These are phyloP conservation scores for Steinernema feltiae DNA, from an alignment of 1,140 invertebrate genomes.

Conservation along the genomic window DNA sequence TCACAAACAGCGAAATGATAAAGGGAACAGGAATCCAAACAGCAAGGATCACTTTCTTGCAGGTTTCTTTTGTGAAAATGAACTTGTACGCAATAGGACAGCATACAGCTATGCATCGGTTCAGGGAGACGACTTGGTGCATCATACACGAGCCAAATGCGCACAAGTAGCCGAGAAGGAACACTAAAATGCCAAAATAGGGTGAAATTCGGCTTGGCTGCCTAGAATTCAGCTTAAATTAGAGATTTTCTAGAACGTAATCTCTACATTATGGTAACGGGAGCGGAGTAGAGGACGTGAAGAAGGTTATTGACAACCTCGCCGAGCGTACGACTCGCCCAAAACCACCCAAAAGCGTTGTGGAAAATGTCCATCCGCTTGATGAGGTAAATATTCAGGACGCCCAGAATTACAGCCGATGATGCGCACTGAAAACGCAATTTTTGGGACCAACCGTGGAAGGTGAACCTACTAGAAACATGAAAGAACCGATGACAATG, in stretches of 20 bases:
- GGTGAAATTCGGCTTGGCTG: background rate
- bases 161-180: background rate
- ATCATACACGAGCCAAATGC: background rate
- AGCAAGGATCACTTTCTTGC: background rate
- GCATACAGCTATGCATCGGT: background rate
- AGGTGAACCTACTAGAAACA: background rate
- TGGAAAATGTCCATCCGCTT: background rate
- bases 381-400: background rate
- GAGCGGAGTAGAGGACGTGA: background rate
- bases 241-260: background rate
- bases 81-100: background rate
- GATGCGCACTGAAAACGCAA: background rate
- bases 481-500: background rate
- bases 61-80: background rate
- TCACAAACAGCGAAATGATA: background rate
- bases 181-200: background rate
- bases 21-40: background rate
- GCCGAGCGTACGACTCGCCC: background rate
- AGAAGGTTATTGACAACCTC: background rate
- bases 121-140: background rate
- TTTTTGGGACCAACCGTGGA: background rate
- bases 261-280: background rate
- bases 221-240: no score
- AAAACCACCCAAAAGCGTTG: conserved; percentile 4
- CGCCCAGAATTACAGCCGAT: background rate